Conservation (phyloP, 2,797 vertebrate species). For the Cryptoprocta ferox region DNA sequence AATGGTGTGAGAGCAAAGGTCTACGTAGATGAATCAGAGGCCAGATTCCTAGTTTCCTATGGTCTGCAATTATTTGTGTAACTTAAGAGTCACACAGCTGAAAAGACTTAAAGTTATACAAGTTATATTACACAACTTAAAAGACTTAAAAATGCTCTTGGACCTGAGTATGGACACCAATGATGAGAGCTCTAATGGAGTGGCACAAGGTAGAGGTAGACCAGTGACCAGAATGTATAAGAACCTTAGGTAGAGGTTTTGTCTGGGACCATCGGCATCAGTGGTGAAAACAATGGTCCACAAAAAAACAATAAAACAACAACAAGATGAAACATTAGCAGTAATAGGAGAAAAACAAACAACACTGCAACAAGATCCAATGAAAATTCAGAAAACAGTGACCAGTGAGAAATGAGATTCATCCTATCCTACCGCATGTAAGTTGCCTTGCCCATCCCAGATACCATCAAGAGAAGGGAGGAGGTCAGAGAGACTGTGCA, state of each 20-base stretch:
- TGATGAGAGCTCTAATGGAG: not conserved
- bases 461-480: not conserved
- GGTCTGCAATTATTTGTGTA: not conserved
- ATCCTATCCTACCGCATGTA: not conserved
- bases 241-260: not conserved
- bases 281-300: not conserved
- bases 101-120: too few species aligned
- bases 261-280: not conserved
- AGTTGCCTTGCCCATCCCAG: not conserved
- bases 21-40: not conserved
- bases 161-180: not conserved
- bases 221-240: not conserved
- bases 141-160: not conserved
- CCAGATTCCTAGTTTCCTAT: not conserved
- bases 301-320: not conserved
- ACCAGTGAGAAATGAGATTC: not conserved
- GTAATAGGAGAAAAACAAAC: not conserved
- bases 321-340: not conserved
- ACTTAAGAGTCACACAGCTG: too few species aligned
- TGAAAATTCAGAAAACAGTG: not conserved
- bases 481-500: not conserved
- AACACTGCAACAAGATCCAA: not conserved
- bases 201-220: not conserved
- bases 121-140: too few species aligned
- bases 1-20: not conserved